These are phyloP conservation scores for Drosophila mettleri DNA, from an alignment of 2,888 invertebrate species.

Conservation along the genomic window DNA sequence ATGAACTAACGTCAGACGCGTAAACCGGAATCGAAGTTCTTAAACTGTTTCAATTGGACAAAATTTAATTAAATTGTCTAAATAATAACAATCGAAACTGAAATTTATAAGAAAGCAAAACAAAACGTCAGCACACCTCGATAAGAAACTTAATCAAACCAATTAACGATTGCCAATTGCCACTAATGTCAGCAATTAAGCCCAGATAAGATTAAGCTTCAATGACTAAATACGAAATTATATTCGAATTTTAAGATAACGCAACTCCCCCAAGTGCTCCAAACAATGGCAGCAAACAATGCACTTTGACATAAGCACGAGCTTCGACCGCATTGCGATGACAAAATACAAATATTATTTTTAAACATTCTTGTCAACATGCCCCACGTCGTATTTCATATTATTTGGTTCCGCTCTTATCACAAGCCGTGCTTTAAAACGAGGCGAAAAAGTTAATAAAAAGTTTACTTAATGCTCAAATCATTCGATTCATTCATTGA, in stretches of 20 bases:
- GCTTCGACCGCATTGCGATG: neutral
- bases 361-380: conserved; percentile 32
- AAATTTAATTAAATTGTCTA: conserved; percentile 37
- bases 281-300: neutral
- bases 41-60: conserved; percentile 67
- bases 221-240: neutral
- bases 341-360: conserved; percentile 32
- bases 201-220: conserved; percentile 20
- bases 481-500: conserved; percentile 44
- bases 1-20: conserved; percentile 19
- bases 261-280: too few species aligned
- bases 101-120: neutral
- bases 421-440: conserved; percentile 38
- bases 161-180: conserved; percentile 3
- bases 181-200: conserved; percentile 26
- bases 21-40: conserved; percentile 64
- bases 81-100: conserved; percentile 10
- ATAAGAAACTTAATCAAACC: conserved; percentile 17
- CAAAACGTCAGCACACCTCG: conserved; percentile 7
- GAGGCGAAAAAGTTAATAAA: conserved; percentile 28
- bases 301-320: too few species aligned
- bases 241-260: too few species aligned
- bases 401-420: conserved; percentile 42
- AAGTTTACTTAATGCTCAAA: conserved; percentile 33
- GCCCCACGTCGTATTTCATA: conserved; percentile 12